A percentile compares a stretch with the other conserved stretches of the same genome.
These are phyloP conservation scores for Dioctria rufipes DNA, from an alignment of 2,888 invertebrate species.

Conservation along the genomic window DNA sequence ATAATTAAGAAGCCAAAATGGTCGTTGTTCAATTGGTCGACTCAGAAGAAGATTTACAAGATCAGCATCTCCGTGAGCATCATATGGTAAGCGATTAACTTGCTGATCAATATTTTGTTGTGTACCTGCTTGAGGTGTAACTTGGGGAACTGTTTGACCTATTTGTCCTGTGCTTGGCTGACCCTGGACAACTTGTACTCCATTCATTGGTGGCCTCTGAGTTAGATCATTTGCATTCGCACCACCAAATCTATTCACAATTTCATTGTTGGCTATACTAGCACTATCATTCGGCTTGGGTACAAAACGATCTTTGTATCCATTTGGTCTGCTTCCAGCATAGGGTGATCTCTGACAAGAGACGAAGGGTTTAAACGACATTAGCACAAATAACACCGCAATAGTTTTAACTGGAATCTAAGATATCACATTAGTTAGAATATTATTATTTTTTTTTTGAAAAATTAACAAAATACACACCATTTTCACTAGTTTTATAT, in stretches of 20 bases:
- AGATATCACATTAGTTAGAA: constrained; percentile 13
- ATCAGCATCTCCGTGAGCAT: constrained; percentile 78
- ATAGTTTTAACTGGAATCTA: constrained; percentile 27
- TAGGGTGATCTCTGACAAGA: constrained; percentile 76
- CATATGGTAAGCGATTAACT: constrained; percentile 74
- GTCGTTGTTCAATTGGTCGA: constrained; percentile 78
- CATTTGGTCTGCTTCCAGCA: constrained; percentile 75
- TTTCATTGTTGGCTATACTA: constrained; percentile 60
- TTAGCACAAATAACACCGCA: constrained; percentile 11
- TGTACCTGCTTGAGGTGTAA: neutral
- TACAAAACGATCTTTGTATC: constrained; percentile 74
- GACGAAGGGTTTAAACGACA: neutral
- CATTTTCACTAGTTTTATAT: constrained; percentile 34
- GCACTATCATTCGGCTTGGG: constrained; percentile 56
- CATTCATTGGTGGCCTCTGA: constrained; percentile 65
- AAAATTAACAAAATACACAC: constrained; percentile 22
- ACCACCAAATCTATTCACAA: constrained; percentile 74
- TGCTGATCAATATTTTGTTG: no score
- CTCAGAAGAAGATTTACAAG: constrained; percentile 77
- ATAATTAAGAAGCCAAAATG: constrained; percentile 83
- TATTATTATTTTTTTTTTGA: neutral
- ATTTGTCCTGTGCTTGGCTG: constrained; percentile 42
- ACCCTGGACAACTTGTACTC: constrained; percentile 64
- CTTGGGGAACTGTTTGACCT: constrained; percentile 50
- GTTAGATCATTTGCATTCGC: constrained; percentile 64